Conservation (phyloP, 2,113 vertebrate species). For the Fukomys damarensis region DNA sequence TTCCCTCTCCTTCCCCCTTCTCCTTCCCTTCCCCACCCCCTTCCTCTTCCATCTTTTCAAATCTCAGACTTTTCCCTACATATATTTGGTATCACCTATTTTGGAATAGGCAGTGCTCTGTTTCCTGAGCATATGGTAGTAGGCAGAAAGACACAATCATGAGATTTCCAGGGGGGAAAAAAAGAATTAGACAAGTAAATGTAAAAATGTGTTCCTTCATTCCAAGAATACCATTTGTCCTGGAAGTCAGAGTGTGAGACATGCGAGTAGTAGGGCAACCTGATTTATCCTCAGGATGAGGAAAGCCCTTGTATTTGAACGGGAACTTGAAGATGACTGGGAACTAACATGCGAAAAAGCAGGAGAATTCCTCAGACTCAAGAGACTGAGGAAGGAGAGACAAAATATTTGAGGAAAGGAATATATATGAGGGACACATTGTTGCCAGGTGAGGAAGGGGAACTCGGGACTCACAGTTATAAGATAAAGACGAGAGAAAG, state of each 20-base stretch:
- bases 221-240: background rate
- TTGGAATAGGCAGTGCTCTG: background rate
- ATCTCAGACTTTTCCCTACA: background rate
- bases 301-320: background rate
- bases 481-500: background rate
- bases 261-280: background rate
- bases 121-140: background rate
- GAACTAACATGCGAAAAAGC: background rate
- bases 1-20: no score
- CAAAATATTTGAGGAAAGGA: background rate
- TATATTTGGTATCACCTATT: background rate
- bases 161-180: background rate
- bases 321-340: background rate
- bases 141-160: background rate
- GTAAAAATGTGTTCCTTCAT: background rate
- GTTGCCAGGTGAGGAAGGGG: background rate
- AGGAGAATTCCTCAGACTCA: background rate
- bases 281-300: background rate
- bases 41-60: background rate
- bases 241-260: background rate
- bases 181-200: background rate
- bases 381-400: background rate
- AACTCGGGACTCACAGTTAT: background rate
- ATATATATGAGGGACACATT: background rate
- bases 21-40: background rate